Evolutionary conservation across 2,113 vertebrate species (phyloP).

Genomic region (Baryphthengus martii): DNA sequence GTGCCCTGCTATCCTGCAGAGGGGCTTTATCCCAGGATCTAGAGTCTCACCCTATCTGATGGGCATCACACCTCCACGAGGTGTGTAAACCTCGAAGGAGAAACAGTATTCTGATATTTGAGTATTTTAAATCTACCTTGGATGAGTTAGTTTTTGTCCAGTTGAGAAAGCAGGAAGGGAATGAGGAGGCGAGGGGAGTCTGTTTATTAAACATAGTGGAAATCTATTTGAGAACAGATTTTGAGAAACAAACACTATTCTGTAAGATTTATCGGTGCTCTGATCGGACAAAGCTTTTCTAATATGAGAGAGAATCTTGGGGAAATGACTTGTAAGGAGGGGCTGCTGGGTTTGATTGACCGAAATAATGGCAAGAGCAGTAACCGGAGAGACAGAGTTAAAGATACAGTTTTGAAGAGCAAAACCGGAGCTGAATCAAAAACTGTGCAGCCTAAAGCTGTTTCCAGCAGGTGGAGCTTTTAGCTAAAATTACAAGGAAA

Average conservation of each 20-base stretch:
- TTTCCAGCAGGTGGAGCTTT: constrained; percentile 65
- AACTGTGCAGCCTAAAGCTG: neutral
- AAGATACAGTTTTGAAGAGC: neutral
- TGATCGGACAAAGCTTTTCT: neutral
- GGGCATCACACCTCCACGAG: neutral
- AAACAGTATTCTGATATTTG: neutral
- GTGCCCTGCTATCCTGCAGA: neutral
- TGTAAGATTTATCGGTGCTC: neutral
- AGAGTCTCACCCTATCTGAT: neutral
- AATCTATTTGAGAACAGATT: neutral
- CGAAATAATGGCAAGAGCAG: neutral
- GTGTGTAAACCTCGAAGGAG: neutral
- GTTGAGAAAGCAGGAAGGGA: neutral
- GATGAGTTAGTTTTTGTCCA: neutral
- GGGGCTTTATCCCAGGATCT: neutral
- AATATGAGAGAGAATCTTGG: neutral
- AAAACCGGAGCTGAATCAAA: neutral
- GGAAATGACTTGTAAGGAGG: neutral
- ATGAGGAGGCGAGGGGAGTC: neutral
- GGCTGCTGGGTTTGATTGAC: neutral
- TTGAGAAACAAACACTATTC: neutral
- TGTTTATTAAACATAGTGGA: neutral
- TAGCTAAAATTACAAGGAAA: constrained; percentile 4
- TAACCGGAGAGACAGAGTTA: neutral
- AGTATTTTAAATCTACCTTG: neutral